Base-by-base conservation (phyloP, 2,113 vertebrate genomes). In the Cyprinodon tularosa region DNA sequence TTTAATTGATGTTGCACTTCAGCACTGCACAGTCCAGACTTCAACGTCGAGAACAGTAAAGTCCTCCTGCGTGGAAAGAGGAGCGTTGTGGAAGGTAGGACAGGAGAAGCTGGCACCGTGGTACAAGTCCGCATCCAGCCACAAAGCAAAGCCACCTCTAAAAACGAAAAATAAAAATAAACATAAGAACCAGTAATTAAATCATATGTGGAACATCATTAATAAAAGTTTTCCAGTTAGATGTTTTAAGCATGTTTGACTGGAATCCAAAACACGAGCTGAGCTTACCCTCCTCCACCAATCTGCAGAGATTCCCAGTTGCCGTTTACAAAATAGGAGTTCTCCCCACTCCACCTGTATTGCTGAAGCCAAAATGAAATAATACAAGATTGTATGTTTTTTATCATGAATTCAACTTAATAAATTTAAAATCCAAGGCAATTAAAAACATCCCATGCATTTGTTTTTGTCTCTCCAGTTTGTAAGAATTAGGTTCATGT, bases 321-420 rank as follows among this genome's bases (percentile, higher is more conserved):
- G 82, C 98, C 97, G 0, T 96, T 96, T 82, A 98, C 96, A 88
- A 99, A 98, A 88, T 99, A 99, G 0, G 96, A 96, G 77, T 99
- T 99, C 81, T 98, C 95, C 17, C 97, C 97, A 76, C 94, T 98
- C 97, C 97, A 99, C 79, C 93, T 96, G 86, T 97, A 99, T 40
- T 95, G 92, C 97, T 99, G 84, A 62, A 45, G 39, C 45, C 42
- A 13, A 57, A 44, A 22, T 13, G 39, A 11, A 60, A n/a, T 0
- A 59, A 22, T 44, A 77, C 4, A 73, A 4, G 59, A n/a, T 6
- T n/a, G 8, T 10, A 20, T 20, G 17, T 2, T 57, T 57, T 57
- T 57, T 9, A 57, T 29, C 29, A 29, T 29, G 29, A 29, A 29
- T 29, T 29, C 29, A 29, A 59, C n/a, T n/a, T n/a, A n/a, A n/a